phyloP scores from a whole-genome alignment of 2,797 vertebrate species.

The Muscicapa comitata region DNA sequence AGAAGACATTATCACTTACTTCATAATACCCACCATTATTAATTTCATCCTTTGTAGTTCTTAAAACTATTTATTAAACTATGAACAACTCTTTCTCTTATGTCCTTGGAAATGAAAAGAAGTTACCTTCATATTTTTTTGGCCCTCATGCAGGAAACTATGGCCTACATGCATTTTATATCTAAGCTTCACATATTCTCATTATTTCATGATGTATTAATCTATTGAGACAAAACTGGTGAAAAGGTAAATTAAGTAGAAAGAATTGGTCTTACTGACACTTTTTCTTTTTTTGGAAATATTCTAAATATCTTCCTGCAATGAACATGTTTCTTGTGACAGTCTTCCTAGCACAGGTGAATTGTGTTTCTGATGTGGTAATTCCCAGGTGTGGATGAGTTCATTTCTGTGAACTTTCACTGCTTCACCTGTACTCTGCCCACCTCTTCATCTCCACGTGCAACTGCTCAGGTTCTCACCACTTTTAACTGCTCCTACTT shows the following conservation, averaged over 20 bases:
- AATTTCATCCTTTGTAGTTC: neutral
- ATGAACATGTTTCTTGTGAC: neutral
- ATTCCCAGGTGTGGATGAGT: neutral
- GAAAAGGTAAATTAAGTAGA: neutral
- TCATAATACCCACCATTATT: neutral
- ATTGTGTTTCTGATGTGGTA: neutral
- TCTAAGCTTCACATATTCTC: neutral
- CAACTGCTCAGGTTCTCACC: neutral
- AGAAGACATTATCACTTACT: neutral
- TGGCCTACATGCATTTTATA: neutral
- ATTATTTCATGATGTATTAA: neutral
- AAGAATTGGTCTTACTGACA: neutral
- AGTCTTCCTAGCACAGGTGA: neutral
- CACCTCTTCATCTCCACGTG: neutral
- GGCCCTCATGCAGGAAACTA: neutral
- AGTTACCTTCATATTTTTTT: neutral
- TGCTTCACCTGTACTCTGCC: neutral
- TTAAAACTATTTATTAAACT: neutral
- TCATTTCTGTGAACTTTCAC: neutral
- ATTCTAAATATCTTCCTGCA: neutral
- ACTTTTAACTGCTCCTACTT: neutral
- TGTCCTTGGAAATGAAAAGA: neutral
- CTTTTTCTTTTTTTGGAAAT: neutral
- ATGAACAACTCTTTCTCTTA: neutral
- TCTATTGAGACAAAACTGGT: neutral